Evolutionary conservation across 2,888 invertebrate genomes (phyloP).

Genomic region (Pemphredon lugubris): DNA sequence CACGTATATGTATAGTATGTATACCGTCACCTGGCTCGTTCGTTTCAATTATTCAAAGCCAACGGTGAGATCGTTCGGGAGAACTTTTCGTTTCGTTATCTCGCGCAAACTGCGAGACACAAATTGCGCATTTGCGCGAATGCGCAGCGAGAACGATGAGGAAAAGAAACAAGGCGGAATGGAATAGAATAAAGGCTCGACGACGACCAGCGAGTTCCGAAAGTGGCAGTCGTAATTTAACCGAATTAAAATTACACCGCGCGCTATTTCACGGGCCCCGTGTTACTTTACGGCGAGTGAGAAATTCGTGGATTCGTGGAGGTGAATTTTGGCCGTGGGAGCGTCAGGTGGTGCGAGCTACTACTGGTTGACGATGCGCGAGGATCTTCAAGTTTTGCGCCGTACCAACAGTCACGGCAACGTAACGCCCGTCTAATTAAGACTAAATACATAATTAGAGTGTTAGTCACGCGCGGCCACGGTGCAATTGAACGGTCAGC

Average conservation of each 20-base stretch:
- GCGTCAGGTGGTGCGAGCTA: conserved; percentile 38
- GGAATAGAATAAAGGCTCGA: too few relatives aligned
- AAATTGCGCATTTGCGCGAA: too few relatives aligned
- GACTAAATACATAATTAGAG: conserved; percentile 78
- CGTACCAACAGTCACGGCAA: conserved; percentile 55
- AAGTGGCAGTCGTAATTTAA: too few relatives aligned
- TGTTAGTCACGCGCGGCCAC: conserved; percentile 76
- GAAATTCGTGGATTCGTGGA: background rate
- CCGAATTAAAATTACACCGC: background rate
- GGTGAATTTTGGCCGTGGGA: conserved; percentile 27
- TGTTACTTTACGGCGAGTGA: background rate
- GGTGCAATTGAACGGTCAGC: conserved; percentile 77
- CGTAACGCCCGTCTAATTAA: conserved; percentile 76
- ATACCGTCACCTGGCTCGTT: background rate
- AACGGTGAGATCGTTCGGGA: background rate
- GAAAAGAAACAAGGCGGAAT: too few relatives aligned
- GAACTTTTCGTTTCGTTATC: too few relatives aligned
- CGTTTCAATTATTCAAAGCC: conserved; percentile 5
- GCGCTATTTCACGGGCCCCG: background rate
- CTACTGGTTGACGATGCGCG: conserved; percentile 10
- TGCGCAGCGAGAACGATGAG: too few relatives aligned
- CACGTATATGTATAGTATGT: background rate
- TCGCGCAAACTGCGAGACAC: background rate
- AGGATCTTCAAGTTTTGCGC: conserved; percentile 55
- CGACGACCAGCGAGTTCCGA: too few relatives aligned